Evolutionary conservation across 1,140 invertebrate species (phyloP).

Genomic region (Habropoda laboriosa): DNA sequence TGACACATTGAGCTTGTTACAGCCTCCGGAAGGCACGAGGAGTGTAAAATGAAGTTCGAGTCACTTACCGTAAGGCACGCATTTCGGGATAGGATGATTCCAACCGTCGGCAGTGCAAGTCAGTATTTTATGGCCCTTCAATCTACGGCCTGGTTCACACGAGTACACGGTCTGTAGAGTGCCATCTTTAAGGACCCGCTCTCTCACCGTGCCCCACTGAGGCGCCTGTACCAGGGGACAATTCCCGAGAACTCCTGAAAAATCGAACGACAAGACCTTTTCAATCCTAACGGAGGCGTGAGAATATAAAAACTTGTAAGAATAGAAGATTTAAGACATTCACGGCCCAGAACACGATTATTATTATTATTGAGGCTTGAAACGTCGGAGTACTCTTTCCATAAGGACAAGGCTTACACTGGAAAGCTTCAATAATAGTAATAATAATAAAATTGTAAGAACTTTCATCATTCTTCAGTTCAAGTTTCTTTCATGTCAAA

Average conservation of each 20-base stretch:
- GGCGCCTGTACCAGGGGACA: constrained; percentile 71
- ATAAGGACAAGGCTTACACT: too few species aligned
- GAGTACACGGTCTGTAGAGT: constrained; percentile 73
- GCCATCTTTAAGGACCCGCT: constrained; percentile 71
- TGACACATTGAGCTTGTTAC: neutral
- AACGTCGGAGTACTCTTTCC: too few species aligned
- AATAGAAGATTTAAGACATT: too few species aligned
- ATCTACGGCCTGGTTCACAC: constrained; percentile 70
- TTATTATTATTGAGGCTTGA: too few species aligned
- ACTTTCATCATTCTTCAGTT: too few species aligned
- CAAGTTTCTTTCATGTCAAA: too few species aligned
- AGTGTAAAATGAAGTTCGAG: constrained; percentile 1
- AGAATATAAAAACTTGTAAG: neutral
- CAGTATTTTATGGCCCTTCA: constrained; percentile 75
- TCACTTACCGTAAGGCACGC: constrained; percentile 71
- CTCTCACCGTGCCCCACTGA: constrained; percentile 70
- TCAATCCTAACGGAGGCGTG: neutral
- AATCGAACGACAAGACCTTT: constrained; percentile 34
- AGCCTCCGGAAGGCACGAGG: neutral
- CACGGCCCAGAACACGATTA: too few species aligned
- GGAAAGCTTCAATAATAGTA: too few species aligned
- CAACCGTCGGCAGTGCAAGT: constrained; percentile 73
- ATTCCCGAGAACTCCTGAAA: constrained; percentile 67
- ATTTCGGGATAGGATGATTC: constrained; percentile 73
- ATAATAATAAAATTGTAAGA: too few species aligned